A percentile compares a stretch with the other conserved stretches of the same genome.
Evolutionary conservation across 2,888 invertebrate genomes (phyloP).

Genomic region (Apeira syringaria): DNA sequence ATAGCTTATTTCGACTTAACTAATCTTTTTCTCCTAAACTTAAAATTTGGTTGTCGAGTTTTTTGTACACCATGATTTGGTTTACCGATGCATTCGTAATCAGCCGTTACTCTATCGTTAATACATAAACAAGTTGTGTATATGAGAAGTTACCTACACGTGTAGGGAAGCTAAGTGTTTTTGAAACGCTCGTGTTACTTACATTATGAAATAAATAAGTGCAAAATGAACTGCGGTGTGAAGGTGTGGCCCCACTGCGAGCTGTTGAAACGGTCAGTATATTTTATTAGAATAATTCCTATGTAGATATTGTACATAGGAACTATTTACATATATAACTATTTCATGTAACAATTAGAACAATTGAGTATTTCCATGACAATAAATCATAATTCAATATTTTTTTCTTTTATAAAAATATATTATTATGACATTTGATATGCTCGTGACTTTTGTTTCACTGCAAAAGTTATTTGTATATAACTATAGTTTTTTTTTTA

Average conservation of each 20-base stretch:
- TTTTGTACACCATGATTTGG: not conserved
- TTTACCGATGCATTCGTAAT: not conserved
- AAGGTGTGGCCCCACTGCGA: constrained; percentile 27
- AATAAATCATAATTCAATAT: constrained; percentile 5
- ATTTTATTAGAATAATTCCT: constrained; percentile 4
- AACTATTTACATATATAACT: too few relatives aligned
- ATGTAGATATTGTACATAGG: too few relatives aligned
- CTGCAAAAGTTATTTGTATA: not conserved
- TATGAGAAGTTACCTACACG: constrained; percentile 58
- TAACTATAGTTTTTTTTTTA: not conserved
- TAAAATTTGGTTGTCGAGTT: too few relatives aligned
- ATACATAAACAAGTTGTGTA: constrained; percentile 36
- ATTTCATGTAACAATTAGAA: constrained; percentile 4
- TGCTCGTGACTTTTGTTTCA: not conserved
- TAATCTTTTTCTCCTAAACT: too few relatives aligned
- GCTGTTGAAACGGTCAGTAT: constrained; percentile 10
- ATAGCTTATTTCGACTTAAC: too few relatives aligned
- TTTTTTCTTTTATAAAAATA: not conserved
- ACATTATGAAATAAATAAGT: constrained; percentile 24
- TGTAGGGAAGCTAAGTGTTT: constrained; percentile 48
- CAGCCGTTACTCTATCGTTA: not conserved
- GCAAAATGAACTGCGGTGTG: constrained; percentile 12
- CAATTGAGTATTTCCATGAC: constrained; percentile 29
- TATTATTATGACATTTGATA: not conserved
- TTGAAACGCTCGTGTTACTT: constrained; percentile 34